Conservation (phyloP, 2,888 invertebrate genomes). For the Dicranocentrus wangi region DNA sequence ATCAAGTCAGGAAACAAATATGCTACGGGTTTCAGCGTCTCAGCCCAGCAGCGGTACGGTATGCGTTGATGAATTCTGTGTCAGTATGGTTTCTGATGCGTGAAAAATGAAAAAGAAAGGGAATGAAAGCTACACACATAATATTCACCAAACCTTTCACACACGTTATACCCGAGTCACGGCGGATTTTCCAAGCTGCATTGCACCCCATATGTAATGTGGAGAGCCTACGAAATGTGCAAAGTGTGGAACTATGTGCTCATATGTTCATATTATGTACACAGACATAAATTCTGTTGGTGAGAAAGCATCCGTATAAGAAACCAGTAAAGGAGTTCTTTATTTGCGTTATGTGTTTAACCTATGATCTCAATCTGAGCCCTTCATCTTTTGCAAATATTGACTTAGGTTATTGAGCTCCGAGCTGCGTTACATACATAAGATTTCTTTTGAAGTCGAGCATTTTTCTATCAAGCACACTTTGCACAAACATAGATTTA, state of each 20-base stretch:
- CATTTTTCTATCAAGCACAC: slow-evolving; percentile 25
- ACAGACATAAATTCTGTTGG: neutral
- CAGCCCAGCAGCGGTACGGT: neutral
- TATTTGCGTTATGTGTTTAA: slow-evolving; percentile 39
- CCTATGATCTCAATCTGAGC: slow-evolving; percentile 56
- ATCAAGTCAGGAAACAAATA: neutral
- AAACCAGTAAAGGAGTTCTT: slow-evolving; percentile 5
- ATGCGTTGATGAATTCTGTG: slow-evolving; percentile 40
- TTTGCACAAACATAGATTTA: slow-evolving; percentile 25
- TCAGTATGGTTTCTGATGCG: slow-evolving; percentile 27
- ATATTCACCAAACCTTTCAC: neutral
- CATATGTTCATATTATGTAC: slow-evolving; percentile 8
- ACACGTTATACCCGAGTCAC: too few species aligned
- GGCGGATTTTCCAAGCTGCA: too few species aligned
- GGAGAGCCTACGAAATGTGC: too few species aligned
- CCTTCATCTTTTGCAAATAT: slow-evolving; percentile 58
- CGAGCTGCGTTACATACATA: slow-evolving; percentile 4
- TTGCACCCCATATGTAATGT: too few species aligned
- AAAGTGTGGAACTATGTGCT: slow-evolving; percentile 1
- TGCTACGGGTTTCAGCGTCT: too few species aligned
- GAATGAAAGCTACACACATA: slow-evolving; percentile 1
- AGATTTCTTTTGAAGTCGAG: slow-evolving; percentile 22
- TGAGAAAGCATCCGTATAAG: neutral
- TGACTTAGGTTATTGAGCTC: slow-evolving; percentile 51
- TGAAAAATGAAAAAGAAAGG: slow-evolving; percentile 23